phyloP scores from a whole-genome alignment of 1,140 invertebrate genomes.

The Cydia amplana region DNA sequence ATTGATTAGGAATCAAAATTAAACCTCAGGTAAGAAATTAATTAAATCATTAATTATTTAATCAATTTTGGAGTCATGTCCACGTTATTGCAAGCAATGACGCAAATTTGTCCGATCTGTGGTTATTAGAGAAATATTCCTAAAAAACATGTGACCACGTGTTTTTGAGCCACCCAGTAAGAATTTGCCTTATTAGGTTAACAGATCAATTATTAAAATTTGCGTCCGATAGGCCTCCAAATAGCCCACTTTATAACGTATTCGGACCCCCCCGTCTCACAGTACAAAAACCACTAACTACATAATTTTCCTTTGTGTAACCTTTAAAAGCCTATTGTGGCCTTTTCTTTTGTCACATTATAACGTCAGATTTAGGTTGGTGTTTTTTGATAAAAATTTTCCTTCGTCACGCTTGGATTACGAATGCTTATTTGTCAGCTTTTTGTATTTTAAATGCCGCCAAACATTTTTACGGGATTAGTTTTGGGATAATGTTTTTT shows the following conservation, averaged over 20 bases:
- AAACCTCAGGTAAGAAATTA: no score
- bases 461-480: neutral
- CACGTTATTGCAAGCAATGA: no score
- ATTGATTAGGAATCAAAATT: no score
- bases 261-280: neutral
- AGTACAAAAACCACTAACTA: conserved; percentile 22
- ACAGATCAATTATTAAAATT: conserved; percentile 11
- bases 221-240: neutral
- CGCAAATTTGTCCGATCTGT: no score
- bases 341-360: conserved; percentile 19
- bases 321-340: conserved; percentile 1
- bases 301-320: conserved; percentile 27
- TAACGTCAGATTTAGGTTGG: conserved; percentile 19
- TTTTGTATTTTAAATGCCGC: conserved; percentile 1
- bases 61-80: no score
- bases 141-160: no score
- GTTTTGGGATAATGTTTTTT: no score
- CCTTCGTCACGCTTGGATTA: conserved; percentile 7
- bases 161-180: no score
- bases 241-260: neutral
- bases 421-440: neutral
- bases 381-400: conserved; percentile 26
- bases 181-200: neutral
- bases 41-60: no score
- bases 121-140: no score